Evolutionary conservation across 2,113 vertebrate genomes (phyloP).

Genomic region (Pachycephala philippinensis): DNA sequence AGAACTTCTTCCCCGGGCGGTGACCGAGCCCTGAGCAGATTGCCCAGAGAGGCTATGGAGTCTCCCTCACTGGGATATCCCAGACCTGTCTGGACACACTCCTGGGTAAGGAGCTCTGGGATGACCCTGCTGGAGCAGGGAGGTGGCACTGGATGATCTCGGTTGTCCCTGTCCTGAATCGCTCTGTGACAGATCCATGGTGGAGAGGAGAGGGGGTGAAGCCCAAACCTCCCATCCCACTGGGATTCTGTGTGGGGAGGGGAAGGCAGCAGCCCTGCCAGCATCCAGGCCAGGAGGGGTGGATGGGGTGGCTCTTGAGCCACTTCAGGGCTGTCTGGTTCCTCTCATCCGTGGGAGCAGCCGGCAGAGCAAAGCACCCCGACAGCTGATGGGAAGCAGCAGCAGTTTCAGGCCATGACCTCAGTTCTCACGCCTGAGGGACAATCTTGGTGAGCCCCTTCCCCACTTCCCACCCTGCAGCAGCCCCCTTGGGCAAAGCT

Average conservation of each 20-base stretch:
- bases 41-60: background rate
- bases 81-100: background rate
- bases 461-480: background rate
- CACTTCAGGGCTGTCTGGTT: background rate
- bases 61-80: background rate
- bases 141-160: background rate
- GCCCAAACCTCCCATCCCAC: background rate
- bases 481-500: background rate
- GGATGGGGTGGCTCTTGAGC: background rate
- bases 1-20: background rate
- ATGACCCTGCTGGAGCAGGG: background rate
- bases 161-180: background rate
- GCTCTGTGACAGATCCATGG: fast-evolving
- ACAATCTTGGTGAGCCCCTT: background rate
- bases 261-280: background rate
- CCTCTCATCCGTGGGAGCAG: background rate
- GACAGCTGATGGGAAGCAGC: background rate
- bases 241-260: background rate
- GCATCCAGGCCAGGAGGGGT: background rate
- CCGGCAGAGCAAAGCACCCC: background rate
- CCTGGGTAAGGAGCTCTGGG: background rate
- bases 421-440: background rate
- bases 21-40: background rate
- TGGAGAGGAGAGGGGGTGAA: background rate
- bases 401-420: background rate